Evolutionary conservation across 1,140 invertebrate genomes (phyloP).

Genomic region (Doryteuthis pealeii): DNA sequence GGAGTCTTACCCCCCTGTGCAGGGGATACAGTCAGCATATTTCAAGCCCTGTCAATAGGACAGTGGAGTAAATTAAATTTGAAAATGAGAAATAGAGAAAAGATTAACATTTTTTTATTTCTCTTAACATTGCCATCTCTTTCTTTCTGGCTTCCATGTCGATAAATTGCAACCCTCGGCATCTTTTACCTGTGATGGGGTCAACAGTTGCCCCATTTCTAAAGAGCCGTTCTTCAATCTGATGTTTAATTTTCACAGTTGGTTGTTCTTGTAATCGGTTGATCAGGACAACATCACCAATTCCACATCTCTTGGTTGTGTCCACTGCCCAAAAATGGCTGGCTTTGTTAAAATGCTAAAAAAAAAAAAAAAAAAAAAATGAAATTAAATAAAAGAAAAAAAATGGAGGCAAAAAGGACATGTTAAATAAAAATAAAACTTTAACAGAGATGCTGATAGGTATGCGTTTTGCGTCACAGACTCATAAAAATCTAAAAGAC

Average conservation of each 20-base stretch:
- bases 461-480: no score
- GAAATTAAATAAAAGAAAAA: no score
- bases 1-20: no score
- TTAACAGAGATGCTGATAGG: no score
- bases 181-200: slow-evolving; percentile 39
- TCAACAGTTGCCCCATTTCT: slow-evolving; percentile 35
- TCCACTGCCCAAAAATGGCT: slow-evolving; percentile 37
- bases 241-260: slow-evolving; percentile 26
- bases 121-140: slow-evolving; percentile 12
- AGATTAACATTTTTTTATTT: no score
- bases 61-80: no score
- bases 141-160: slow-evolving; percentile 27
- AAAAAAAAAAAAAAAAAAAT: slow-evolving; percentile 5
- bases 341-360: slow-evolving; percentile 43
- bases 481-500: no score
- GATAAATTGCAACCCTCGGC: slow-evolving; percentile 33
- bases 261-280: slow-evolving; percentile 25
- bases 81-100: no score
- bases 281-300: slow-evolving; percentile 43
- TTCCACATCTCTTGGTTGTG: slow-evolving; percentile 23
- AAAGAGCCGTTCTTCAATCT: slow-evolving; percentile 36
- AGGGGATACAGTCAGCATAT: no score
- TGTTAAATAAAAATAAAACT: no score
- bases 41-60: no score
- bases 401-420: no score